Conservation (phyloP, 2,797 vertebrate species). For the Babyrousa celebensis region DNA sequence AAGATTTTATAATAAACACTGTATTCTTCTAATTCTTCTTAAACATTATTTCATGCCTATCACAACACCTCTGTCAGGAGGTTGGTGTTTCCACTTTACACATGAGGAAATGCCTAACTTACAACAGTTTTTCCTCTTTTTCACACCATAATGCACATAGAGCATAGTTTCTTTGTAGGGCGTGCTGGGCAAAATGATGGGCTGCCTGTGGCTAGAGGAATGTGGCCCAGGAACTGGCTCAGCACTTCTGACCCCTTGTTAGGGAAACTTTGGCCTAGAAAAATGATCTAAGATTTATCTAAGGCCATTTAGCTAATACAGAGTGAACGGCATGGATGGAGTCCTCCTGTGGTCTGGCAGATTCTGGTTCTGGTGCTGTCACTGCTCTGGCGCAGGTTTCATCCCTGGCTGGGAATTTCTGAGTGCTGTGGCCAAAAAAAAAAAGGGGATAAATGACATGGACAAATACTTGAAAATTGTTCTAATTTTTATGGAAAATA, state of each 20-base stretch:
- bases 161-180: neutral
- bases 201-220: neutral
- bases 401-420: no score
- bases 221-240: neutral
- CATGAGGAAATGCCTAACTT: neutral
- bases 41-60: neutral
- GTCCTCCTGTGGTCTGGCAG: no score
- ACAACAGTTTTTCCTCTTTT: neutral
- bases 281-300: neutral
- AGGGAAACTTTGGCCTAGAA: neutral
- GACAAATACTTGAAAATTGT: conserved; percentile 29
- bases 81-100: neutral
- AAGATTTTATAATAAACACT: neutral
- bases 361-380: no score
- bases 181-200: neutral
- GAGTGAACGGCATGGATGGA: neutral
- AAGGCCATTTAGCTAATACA: neutral
- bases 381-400: no score
- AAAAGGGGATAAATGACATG: neutral
- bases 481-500: conserved; percentile 25
- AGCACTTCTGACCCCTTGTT: neutral
- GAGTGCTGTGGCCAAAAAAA: no score
- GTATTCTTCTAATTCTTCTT: neutral
- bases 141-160: neutral
- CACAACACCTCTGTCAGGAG: neutral